Evolutionary conservation across 2,113 vertebrate genomes (phyloP).

Genomic region (Rhegmatorhina hoffmannsi): DNA sequence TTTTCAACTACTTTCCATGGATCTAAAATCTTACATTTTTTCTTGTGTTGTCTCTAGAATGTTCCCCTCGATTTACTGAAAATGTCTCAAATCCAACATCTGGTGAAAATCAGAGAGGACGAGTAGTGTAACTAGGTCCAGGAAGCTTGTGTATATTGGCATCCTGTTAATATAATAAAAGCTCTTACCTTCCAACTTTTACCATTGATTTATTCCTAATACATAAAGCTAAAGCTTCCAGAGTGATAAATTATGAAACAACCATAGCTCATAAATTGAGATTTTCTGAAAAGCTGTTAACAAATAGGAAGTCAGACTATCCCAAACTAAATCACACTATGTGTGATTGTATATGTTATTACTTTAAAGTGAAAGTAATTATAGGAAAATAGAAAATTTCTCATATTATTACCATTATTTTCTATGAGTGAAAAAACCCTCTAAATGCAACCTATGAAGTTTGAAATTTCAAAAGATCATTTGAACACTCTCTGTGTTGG

Average conservation of each 20-base stretch:
- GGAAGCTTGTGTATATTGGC: background rate
- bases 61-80: background rate
- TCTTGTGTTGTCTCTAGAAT: background rate
- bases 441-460: background rate
- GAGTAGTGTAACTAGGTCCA: background rate
- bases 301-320: background rate
- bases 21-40: background rate
- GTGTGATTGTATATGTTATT: background rate
- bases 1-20: background rate
- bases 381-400: background rate
- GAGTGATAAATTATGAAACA: slow-evolving; percentile 9
- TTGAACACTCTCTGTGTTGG: background rate
- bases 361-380: slow-evolving; percentile 25
- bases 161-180: slow-evolving; percentile 22
- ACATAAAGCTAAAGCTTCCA: background rate
- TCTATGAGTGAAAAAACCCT: background rate
- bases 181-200: background rate
- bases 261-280: background rate
- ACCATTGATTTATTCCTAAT: slow-evolving; percentile 1
- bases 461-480: background rate
- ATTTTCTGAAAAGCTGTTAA: slow-evolving; percentile 3
- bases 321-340: background rate
- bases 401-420: background rate
- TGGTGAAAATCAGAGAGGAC: background rate
- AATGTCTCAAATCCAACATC: background rate